Base-by-base conservation (phyloP, 1,140 invertebrate genomes). In the Pseudomyrmex sp. region DNA sequence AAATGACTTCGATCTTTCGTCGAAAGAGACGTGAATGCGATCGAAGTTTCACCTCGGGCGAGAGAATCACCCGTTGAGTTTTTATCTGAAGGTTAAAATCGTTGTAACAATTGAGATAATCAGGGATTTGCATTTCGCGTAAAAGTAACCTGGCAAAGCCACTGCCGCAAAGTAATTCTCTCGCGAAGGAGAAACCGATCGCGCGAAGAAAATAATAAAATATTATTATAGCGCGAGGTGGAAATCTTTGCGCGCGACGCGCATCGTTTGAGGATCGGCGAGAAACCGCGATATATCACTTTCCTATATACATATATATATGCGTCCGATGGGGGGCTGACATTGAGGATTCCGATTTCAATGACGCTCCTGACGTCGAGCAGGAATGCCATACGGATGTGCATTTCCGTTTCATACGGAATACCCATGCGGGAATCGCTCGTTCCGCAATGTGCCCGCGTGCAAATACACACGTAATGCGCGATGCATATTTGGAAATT, bases 331-430 rank as follows among this genome's bases (percentile, higher is more conserved):
- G 44, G 54, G 44, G n/a, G 46, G 44, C 20, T 80, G 76, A 80
- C 76, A 80, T 80, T 80, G 76, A 80, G 66, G 46, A 80, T 72
- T 59, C 23, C 66, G 46, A 72, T 61, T 80, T 72, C 66, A 80
- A 80, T 80, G 76, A 80, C 66, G 35, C 15, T 56, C 61, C 13
- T 12, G 2, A 5, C 23, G 26, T 4, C 18, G 18, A 9, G 20
- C 44, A 23, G 5, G 44, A 70, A 50, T 35, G 35, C 35, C 35
- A 5, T 12, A 18, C 54, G 54, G 65, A 70, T 79, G 70, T 23
- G 20, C 44, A 44, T 54, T 80, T 80, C 76, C 76, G 76, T 46
- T 13, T 23, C 54, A 8, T 52, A 5, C 35, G 35, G 4, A 26
- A 20, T n/a, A 9, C 5, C 15, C 52, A 3, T 56, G 50, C 5